These are phyloP conservation scores for Ectemnius continuus DNA, from an alignment of 2,888 invertebrate species.

Conservation along the genomic window DNA sequence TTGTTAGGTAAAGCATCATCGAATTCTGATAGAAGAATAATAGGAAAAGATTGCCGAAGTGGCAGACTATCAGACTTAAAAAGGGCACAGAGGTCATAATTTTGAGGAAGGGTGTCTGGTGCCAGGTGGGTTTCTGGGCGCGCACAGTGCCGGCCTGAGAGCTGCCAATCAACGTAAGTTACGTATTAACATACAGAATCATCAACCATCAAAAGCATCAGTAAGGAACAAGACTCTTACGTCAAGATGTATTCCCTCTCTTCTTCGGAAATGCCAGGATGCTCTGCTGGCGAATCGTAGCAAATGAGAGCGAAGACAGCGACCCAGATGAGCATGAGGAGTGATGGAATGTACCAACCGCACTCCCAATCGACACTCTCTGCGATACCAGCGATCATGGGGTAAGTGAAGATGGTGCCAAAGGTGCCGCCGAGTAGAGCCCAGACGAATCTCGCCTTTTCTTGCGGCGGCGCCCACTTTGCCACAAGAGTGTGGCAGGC, in stretches of 20 bases:
- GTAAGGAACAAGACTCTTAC: conserved; percentile 60
- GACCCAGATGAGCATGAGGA: conserved; percentile 81
- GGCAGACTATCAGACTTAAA: conserved; percentile 83
- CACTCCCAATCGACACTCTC: conserved; percentile 83
- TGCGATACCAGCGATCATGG: conserved; percentile 83
- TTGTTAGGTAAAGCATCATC: conserved; percentile 87
- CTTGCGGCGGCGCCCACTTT: conserved; percentile 87
- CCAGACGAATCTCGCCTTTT: conserved; percentile 86
- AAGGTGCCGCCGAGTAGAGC: conserved; percentile 87
- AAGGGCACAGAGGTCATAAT: conserved; percentile 85
- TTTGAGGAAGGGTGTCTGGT: conserved; percentile 82
- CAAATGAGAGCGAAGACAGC: conserved; percentile 83
- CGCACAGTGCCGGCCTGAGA: conserved; percentile 70
- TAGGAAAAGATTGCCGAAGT: conserved; percentile 89
- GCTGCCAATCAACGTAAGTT: conserved; percentile 74
- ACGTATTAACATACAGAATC: not conserved
- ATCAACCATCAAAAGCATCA: not conserved
- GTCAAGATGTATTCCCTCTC: conserved; percentile 82
- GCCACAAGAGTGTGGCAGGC: conserved; percentile 84
- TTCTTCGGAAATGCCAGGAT: conserved; percentile 81
- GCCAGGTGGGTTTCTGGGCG: conserved; percentile 56
- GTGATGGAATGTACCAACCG: conserved; percentile 84
- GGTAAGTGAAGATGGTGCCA: conserved; percentile 86
- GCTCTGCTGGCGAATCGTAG: conserved; percentile 83
- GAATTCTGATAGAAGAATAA: conserved; percentile 87